A percentile compares a stretch with the other conserved stretches of the same genome.
These are phyloP conservation scores for Oreocharis arfaki DNA, from an alignment of 2,113 vertebrate genomes.

Conservation along the genomic window DNA sequence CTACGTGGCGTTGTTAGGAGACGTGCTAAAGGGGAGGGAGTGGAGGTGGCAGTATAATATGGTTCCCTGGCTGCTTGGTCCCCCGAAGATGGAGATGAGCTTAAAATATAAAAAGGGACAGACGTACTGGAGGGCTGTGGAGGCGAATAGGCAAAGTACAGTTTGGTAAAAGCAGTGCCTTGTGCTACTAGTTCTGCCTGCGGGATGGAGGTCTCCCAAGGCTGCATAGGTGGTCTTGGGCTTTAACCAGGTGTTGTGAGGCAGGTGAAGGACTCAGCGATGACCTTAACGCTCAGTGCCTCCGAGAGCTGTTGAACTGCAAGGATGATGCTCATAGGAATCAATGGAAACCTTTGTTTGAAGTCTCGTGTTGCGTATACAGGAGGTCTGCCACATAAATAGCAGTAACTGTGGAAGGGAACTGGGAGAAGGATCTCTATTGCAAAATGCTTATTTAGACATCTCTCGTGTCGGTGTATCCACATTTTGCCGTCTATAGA, in stretches of 20 bases:
- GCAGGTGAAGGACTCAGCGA: background rate
- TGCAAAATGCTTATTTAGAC: background rate
- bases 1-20: constrained; percentile 48
- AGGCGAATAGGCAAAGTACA: background rate
- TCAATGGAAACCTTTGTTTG: constrained; percentile 42
- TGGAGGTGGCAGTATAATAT: background rate
- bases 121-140: background rate
- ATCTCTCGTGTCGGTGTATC: background rate
- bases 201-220: background rate
- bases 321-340: background rate
- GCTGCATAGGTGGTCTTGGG: background rate
- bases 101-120: background rate
- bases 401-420: background rate
- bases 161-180: background rate
- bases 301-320: background rate
- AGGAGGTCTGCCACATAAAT: background rate
- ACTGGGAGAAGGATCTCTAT: background rate
- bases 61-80: constrained; percentile 5
- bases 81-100: constrained; percentile 23
- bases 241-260: background rate
- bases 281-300: background rate
- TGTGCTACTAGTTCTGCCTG: background rate
- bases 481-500: background rate
- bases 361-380: background rate
- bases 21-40: background rate